Evolutionary conservation across 2,888 invertebrate genomes (phyloP).

Genomic region (Hyposoter dolosus): DNA sequence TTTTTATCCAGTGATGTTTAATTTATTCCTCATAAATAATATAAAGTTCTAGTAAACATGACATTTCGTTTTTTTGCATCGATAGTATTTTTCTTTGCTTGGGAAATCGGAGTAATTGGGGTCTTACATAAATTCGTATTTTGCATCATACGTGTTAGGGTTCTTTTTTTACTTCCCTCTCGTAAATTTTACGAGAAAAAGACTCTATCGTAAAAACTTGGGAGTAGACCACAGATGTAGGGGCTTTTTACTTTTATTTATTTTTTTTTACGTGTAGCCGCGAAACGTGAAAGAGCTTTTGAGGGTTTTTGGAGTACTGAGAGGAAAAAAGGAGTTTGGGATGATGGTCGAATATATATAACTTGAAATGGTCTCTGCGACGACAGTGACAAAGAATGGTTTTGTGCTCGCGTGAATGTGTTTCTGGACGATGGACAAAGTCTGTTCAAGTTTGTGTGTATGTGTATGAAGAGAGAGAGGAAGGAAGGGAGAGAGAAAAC

Average conservation of each 20-base stretch:
- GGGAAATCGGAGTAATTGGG: slow-evolving; percentile 6
- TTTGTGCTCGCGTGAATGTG: slow-evolving; percentile 3
- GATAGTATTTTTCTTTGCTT: slow-evolving; percentile 18
- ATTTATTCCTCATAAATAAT: slow-evolving; percentile 58
- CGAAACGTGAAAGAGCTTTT: slow-evolving; percentile 34
- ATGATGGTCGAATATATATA: slow-evolving; percentile 35
- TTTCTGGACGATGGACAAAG: slow-evolving; percentile 1
- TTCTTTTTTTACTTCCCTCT: slow-evolving; percentile 6
- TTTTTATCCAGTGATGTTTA: slow-evolving; percentile 59
- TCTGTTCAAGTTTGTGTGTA: background rate
- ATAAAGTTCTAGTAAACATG: slow-evolving; percentile 59
- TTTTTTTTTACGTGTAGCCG: slow-evolving; percentile 4
- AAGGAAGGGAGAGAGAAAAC: slow-evolving; percentile 3
- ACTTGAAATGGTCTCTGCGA: slow-evolving; percentile 39
- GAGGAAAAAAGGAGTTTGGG: slow-evolving; percentile 5
- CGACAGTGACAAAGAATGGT: slow-evolving; percentile 59
- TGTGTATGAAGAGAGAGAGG: background rate
- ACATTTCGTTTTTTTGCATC: slow-evolving; percentile 48
- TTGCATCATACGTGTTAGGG: background rate
- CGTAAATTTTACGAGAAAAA: slow-evolving; percentile 37
- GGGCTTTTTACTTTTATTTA: slow-evolving; percentile 16
- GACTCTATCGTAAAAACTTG: slow-evolving; percentile 16
- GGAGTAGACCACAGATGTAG: slow-evolving; percentile 32
- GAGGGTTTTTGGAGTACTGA: slow-evolving; percentile 25
- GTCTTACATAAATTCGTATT: slow-evolving; percentile 24